Base-by-base conservation (phyloP, 1,140 invertebrate genomes). In the Sarcophaga bullata region DNA sequence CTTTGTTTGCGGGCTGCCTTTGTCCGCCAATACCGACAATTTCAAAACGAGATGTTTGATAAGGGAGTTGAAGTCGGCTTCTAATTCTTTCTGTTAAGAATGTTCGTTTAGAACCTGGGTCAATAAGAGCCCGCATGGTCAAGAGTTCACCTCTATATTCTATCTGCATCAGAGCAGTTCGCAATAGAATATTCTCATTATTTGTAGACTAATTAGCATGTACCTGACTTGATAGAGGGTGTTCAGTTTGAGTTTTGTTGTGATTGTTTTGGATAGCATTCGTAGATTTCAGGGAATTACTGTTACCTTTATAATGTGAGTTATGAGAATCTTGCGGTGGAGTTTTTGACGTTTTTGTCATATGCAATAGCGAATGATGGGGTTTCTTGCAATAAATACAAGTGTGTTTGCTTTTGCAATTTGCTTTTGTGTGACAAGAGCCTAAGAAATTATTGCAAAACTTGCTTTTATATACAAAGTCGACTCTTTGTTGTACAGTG, bases 21-120 rank as follows among this genome's bases (percentile, higher is more conserved):
- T 17, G 17, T 8, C 68, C n/a, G 10, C 68, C 68, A 25, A 73
- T 25, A 8, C 68, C 68, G 10, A 17, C 68, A 73, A 73, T 25
- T 25, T 73, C 17, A 73, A 73, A 73, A 19, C 10, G 10, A 10
- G 68, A 19, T 73, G n/a, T 73, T 73, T 19, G 6, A 73, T 6
- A 25, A 6, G 68, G 68, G 6, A 73, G 68, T 25, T 73, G n/a
- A 3, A 73, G 25, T 25, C 17, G 19, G 25, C 10, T 25, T 25
- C 68, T 19, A 19, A 73, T 73, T 73, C 25, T 73, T 73, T 73
- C 68, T 73, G 68, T 19, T 10, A 73, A 6, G 19, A 73, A 73
- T 25, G 68, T 73, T 73, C 50, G 17, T 73, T 73, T 2, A 8
- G 68, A 73, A 25, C 68, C n/a, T 25, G 68, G 68, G 68, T 73